Percentiles rank a stretch among this genome's conserved stretches.
phyloP scores from a whole-genome alignment of 1,140 invertebrate genomes.

The Cydia pomonella region DNA sequence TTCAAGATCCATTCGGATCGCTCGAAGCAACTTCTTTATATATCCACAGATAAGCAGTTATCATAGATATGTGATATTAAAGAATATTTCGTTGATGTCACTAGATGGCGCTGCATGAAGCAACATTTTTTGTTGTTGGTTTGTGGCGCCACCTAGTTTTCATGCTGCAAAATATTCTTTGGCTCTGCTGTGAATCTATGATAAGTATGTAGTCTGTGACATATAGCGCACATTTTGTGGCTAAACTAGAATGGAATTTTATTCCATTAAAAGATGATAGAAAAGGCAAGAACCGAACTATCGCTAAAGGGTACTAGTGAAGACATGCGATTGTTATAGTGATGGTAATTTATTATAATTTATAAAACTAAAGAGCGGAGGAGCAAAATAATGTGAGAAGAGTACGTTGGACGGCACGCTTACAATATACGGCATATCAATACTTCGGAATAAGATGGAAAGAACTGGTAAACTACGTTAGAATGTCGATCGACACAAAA shows the following conservation, averaged over 20 bases:
- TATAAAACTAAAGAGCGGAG: constrained; percentile 5
- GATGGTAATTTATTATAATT: background rate
- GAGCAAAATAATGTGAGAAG: constrained; percentile 41
- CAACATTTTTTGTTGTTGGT: background rate
- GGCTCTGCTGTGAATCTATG: background rate
- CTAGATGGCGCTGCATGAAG: background rate
- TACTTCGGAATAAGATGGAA: constrained; percentile 4
- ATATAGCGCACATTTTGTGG: constrained; percentile 25
- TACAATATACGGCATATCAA: constrained; percentile 36
- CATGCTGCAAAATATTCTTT: background rate
- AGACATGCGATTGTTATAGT: background rate
- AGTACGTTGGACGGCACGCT: constrained; percentile 52
- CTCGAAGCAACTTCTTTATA: constrained; percentile 9
- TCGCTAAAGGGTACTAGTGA: constrained; percentile 14
- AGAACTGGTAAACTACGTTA: constrained; percentile 15
- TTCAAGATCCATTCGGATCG: background rate
- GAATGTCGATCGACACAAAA: constrained; percentile 34
- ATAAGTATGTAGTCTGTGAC: background rate
- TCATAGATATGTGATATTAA: background rate
- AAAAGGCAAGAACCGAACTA: constrained; percentile 23
- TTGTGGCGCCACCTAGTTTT: background rate
- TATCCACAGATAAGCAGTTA: background rate
- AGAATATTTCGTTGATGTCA: background rate
- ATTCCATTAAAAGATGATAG: constrained; percentile 31
- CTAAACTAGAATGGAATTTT: constrained; percentile 17